Evolutionary conservation across 2,888 invertebrate species (phyloP), one percentile per base, ranked within the genome.

Genomic region (Pristionchus mayeri): DNA sequence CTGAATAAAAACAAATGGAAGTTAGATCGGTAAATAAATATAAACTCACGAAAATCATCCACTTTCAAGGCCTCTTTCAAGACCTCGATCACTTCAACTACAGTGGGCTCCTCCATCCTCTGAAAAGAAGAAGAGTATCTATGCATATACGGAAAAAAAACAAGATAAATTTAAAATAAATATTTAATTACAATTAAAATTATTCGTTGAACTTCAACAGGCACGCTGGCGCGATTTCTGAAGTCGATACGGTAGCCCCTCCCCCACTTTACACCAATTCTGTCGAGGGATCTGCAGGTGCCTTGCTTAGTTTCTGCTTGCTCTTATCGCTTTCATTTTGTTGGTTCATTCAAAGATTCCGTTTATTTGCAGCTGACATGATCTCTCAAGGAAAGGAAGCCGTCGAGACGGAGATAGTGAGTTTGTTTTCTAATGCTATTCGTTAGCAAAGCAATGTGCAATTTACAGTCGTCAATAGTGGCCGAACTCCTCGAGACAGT

Each of bases 221-320:
- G n/a, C n/a, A n/a, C n/a, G n/a, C n/a, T n/a, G n/a, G n/a, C n/a
- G n/a, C n/a, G 9, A n/a, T n/a, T 11, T 60, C 60, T n/a, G n/a
- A n/a, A n/a, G n/a, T n/a, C n/a, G n/a, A n/a, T n/a, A n/a, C n/a
- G n/a, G n/a, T n/a, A n/a, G n/a, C n/a, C n/a, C n/a, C n/a, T n/a
- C n/a, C n/a, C n/a, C n/a, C 76, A 76, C 76, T 76, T 76, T 76
- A 76, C 76, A 76, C 76, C n/a, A n/a, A n/a, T n/a, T n/a, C n/a
- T n/a, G n/a, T n/a, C n/a, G n/a, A n/a, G n/a, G n/a, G n/a, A n/a
- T n/a, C n/a, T 76, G 27, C 13, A 37, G 37, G 24, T 44, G 40
- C 50, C 24, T 76, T 30, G 48, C 76, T 50, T 24, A 48, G 50
- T 76, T 76, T 50, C 50, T n/a, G 30, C 30, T 50, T 50, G 76